Conservation (phyloP, 2,888 invertebrate species). For the Ctenicera cuprea region DNA sequence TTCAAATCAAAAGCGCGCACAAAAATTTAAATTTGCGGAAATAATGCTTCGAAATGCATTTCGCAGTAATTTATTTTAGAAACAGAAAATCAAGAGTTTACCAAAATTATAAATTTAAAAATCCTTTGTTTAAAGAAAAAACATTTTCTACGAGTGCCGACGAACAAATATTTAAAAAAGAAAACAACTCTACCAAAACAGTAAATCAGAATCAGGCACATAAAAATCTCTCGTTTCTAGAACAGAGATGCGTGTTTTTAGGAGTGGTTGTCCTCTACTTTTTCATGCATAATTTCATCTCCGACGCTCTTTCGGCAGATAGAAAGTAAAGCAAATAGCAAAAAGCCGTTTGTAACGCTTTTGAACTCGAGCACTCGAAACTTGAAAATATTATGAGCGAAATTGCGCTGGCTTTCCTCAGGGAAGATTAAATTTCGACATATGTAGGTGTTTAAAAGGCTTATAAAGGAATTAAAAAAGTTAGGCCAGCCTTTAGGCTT, state of each 20-base stretch:
- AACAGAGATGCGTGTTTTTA: slow-evolving; percentile 39
- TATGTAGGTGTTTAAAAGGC: slow-evolving; percentile 40
- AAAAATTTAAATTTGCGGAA: too few species aligned
- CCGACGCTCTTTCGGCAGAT: slow-evolving; percentile 44
- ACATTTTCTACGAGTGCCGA: neutral
- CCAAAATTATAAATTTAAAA: slow-evolving; percentile 26
- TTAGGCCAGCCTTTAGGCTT: slow-evolving; percentile 10
- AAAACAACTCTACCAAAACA: slow-evolving; percentile 36
- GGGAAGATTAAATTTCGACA: slow-evolving; percentile 39
- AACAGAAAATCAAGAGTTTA: neutral
- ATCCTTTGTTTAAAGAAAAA: slow-evolving; percentile 26
- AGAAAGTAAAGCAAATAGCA: slow-evolving; percentile 46
- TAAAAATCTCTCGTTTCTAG: slow-evolving; percentile 35
- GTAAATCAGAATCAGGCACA: slow-evolving; percentile 44
- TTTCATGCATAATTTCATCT: slow-evolving; percentile 46
- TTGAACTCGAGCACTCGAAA: slow-evolving; percentile 42
- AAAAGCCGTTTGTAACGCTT: slow-evolving; percentile 45
- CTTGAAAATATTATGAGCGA: slow-evolving; percentile 41
- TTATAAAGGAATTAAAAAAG: slow-evolving; percentile 35
- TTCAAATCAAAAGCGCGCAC: too few species aligned
- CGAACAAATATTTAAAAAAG: slow-evolving; percentile 38
- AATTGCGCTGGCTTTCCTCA: slow-evolving; percentile 27
- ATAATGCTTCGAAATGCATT: too few species aligned
- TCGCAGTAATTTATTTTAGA: neutral
- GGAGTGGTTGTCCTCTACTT: slow-evolving; percentile 45